Percentiles rank a stretch among this genome's conserved stretches.
Conservation (phyloP, 2,797 vertebrate genomes). For the Channallabes apus region DNA sequence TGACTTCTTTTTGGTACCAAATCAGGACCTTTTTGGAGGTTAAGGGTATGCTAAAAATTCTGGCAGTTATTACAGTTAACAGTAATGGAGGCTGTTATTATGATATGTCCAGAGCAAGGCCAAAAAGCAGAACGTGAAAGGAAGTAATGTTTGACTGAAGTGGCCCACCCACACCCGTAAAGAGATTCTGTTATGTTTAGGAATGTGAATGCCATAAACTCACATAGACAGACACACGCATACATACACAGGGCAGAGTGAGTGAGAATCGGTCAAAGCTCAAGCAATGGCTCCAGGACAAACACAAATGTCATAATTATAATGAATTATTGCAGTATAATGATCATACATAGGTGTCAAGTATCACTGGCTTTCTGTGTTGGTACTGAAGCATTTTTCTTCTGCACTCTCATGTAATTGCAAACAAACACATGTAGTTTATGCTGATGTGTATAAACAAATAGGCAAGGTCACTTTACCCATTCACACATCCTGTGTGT, state of each 20-base stretch:
- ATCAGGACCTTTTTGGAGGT: neutral
- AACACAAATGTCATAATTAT: slow-evolving; percentile 45
- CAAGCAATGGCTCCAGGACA: slow-evolving; percentile 5
- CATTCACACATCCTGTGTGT: slow-evolving; percentile 27
- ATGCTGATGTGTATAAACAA: slow-evolving; percentile 22
- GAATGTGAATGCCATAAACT: slow-evolving; percentile 41
- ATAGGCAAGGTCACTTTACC: slow-evolving; percentile 3
- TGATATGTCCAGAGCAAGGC: slow-evolving; percentile 34
- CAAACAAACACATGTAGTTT: slow-evolving; percentile 27
- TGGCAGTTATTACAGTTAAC: slow-evolving; percentile 42
- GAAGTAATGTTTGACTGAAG: slow-evolving; percentile 26
- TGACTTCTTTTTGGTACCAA: neutral
- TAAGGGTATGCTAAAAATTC: slow-evolving; percentile 23
- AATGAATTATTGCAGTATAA: slow-evolving; percentile 42
- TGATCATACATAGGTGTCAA: slow-evolving; percentile 26
- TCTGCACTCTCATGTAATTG: slow-evolving; percentile 14
- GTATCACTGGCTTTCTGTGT: slow-evolving; percentile 25
- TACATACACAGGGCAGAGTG: slow-evolving; percentile 25
- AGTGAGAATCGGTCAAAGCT: slow-evolving; percentile 16
- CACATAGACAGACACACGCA: slow-evolving; percentile 35
- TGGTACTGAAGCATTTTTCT: slow-evolving; percentile 21
- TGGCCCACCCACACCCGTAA: slow-evolving; percentile 50
- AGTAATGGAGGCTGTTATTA: slow-evolving; percentile 50
- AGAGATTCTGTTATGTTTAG: slow-evolving; percentile 34
- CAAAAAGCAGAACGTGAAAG: slow-evolving; percentile 18